Percentiles rank a stretch among this genome's conserved stretches.
phyloP scores from a whole-genome alignment of 2,888 invertebrate species.

The Liodrosophila aerea region DNA sequence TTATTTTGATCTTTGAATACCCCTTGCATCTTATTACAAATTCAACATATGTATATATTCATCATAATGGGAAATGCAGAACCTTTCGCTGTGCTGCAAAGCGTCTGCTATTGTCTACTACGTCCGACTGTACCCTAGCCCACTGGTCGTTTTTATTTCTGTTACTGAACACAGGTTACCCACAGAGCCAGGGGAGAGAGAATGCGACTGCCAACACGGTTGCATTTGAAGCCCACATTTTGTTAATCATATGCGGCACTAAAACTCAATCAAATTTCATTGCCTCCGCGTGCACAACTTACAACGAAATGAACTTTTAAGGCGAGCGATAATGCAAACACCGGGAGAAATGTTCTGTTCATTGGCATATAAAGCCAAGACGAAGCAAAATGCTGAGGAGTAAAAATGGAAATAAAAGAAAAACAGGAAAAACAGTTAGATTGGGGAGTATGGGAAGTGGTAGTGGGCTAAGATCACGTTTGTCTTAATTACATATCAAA shows the following conservation, averaged over 20 bases:
- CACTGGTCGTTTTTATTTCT: no score
- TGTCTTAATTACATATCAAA: slow-evolving; percentile 77
- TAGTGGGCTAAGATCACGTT: slow-evolving; percentile 47
- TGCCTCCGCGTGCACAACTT: slow-evolving; percentile 45
- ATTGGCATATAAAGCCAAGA: slow-evolving; percentile 15
- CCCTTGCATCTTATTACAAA: no score
- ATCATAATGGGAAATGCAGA: no score
- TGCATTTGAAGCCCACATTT: slow-evolving; percentile 38
- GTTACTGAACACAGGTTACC: no score
- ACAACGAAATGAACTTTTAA: slow-evolving; percentile 51
- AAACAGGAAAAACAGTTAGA: slow-evolving; percentile 43
- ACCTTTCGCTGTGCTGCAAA: no score
- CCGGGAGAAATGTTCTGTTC: slow-evolving; percentile 35
- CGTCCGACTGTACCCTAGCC: no score
- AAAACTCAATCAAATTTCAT: slow-evolving; percentile 71
- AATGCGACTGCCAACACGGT: slow-evolving; percentile 1
- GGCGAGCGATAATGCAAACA: slow-evolving; percentile 27
- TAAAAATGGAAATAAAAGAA: slow-evolving; percentile 1
- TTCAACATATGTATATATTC: no score
- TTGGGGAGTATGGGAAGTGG: slow-evolving; percentile 1
- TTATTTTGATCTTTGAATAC: no score
- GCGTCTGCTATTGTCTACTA: no score
- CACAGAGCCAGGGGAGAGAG: no score
- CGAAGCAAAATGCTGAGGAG: neutral
- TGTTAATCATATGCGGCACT: slow-evolving; percentile 68